Percentiles rank a stretch among this genome's conserved stretches.
Conservation (phyloP, 1,140 invertebrate species). For the Ips typographus region DNA sequence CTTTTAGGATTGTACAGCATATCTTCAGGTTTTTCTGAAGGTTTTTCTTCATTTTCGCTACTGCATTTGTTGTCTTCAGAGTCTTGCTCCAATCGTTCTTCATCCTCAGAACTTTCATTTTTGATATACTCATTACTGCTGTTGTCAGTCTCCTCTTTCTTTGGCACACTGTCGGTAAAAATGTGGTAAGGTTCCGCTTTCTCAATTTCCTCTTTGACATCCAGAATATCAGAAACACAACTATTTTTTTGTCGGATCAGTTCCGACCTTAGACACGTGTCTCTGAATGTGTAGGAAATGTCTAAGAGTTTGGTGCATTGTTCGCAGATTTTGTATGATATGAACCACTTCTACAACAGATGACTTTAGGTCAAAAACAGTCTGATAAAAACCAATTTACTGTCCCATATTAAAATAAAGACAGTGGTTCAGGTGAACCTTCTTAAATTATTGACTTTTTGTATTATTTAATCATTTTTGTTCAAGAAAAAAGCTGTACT, state of each 20-base stretch:
- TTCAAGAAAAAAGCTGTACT: neutral
- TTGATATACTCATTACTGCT: slow-evolving; percentile 7
- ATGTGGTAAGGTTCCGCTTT: neutral
- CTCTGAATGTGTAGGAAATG: slow-evolving; percentile 34
- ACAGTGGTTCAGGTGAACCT: too few species aligned
- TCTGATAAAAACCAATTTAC: too few species aligned
- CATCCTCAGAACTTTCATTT: slow-evolving; percentile 18
- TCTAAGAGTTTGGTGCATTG: slow-evolving; percentile 37
- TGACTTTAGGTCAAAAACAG: too few species aligned
- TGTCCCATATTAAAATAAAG: too few species aligned
- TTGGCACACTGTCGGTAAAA: neutral
- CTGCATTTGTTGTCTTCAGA: slow-evolving; percentile 4
- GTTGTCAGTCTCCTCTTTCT: neutral
- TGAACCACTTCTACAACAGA: slow-evolving; percentile 35
- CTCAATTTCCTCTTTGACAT: slow-evolving; percentile 15
- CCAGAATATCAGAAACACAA: neutral
- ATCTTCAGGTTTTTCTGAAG: slow-evolving; percentile 8
- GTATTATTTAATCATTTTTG: too few species aligned
- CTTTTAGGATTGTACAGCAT: slow-evolving; percentile 4
- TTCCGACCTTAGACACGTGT: slow-evolving; percentile 36
- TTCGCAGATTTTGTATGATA: slow-evolving; percentile 34
- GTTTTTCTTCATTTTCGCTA: slow-evolving; percentile 22
- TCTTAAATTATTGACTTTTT: too few species aligned
- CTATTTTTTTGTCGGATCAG: slow-evolving; percentile 18
- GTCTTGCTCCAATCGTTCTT: slow-evolving; percentile 3